Evolutionary conservation across 2,797 vertebrate species (phyloP).

Genomic region (Trachurus trachurus): DNA sequence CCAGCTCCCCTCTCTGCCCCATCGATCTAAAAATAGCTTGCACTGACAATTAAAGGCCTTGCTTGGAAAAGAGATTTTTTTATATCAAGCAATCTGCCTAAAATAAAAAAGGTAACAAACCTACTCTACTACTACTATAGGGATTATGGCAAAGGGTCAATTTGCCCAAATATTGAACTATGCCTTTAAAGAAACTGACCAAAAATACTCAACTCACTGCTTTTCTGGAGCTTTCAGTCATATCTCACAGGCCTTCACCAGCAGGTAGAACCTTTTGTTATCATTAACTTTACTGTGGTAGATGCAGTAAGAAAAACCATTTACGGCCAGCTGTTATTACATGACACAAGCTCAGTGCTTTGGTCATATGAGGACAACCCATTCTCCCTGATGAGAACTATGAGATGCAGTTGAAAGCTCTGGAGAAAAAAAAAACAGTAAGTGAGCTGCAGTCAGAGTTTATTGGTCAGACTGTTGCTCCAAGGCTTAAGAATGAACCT

Average conservation of each 20-base stretch:
- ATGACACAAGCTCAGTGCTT: not conserved
- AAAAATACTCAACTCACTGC: not conserved
- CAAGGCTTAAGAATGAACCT: not conserved
- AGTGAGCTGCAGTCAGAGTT: not conserved
- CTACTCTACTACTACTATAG: too few relatives aligned
- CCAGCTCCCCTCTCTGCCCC: too few relatives aligned
- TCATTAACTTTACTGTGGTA: too few relatives aligned
- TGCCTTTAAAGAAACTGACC: not conserved
- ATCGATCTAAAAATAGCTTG: too few relatives aligned
- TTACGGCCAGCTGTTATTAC: not conserved
- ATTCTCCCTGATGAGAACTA: not conserved
- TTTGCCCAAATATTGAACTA: too few relatives aligned
- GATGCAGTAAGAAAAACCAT: not conserved
- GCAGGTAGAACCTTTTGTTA: not conserved
- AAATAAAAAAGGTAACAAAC: too few relatives aligned
- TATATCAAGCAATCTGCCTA: too few relatives aligned
- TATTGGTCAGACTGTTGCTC: not conserved
- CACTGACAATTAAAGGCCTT: too few relatives aligned
- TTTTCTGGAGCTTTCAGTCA: not conserved
- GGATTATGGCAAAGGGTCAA: too few relatives aligned
- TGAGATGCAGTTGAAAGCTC: slow-evolving; percentile 1
- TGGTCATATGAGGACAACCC: not conserved
- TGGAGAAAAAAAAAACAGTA: too few relatives aligned
- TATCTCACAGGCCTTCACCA: not conserved
- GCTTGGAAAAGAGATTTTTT: too few relatives aligned